Percentiles rank a stretch among this genome's conserved stretches.
Evolutionary conservation across 2,797 vertebrate genomes (phyloP).

Genomic region (Numenius phaeopus): DNA sequence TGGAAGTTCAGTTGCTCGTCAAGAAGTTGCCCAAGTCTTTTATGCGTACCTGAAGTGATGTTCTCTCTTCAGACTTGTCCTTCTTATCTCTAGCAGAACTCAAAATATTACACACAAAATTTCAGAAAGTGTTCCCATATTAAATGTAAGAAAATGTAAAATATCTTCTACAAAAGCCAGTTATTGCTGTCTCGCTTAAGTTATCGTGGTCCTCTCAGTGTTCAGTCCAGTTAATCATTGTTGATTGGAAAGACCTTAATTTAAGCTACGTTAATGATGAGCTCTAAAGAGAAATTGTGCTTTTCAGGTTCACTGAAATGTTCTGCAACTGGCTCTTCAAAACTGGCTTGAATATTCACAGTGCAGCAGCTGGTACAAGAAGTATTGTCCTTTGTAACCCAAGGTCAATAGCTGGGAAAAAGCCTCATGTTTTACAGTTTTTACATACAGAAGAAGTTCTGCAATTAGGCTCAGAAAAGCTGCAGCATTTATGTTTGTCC

Average conservation of each 20-base stretch:
- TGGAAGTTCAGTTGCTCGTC: neutral
- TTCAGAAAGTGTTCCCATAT: neutral
- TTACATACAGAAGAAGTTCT: neutral
- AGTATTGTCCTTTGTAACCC: neutral
- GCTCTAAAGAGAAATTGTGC: neutral
- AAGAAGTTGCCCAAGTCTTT: neutral
- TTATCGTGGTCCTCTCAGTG: neutral
- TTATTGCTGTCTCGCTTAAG: neutral
- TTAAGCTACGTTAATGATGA: neutral
- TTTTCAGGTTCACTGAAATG: neutral
- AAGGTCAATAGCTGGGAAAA: neutral
- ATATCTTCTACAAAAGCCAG: neutral
- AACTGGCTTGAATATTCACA: neutral
- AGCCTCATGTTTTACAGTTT: neutral
- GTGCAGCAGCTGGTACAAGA: neutral
- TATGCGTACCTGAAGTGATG: neutral
- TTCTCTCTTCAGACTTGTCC: neutral
- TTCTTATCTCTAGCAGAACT: neutral
- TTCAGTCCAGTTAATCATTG: neutral
- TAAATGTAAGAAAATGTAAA: neutral
- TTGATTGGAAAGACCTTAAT: neutral
- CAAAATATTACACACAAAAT: neutral
- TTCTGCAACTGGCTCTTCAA: neutral
- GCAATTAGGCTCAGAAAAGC: neutral
- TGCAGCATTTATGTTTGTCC: neutral